phyloP scores from a whole-genome alignment of 2,113 vertebrate species.

The Orcinus orca region DNA sequence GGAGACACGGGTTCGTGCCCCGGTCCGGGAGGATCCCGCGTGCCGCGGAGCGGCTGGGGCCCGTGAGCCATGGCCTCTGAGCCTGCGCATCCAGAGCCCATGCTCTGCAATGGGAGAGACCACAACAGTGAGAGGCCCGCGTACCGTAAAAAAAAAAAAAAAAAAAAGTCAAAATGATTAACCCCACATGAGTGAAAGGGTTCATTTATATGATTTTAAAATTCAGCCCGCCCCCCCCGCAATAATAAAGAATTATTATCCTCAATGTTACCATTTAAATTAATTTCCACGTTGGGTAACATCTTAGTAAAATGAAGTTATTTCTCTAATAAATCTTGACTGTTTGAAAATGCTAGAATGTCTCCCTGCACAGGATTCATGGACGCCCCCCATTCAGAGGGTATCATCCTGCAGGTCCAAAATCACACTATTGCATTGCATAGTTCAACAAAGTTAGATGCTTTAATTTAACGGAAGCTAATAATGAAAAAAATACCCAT shows the following conservation, averaged over 20 bases:
- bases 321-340: neutral
- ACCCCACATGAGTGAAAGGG: neutral
- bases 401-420: neutral
- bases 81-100: too few relatives aligned
- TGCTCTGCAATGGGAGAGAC: too few relatives aligned
- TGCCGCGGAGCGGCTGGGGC: too few relatives aligned
- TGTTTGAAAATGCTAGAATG: neutral
- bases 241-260: neutral
- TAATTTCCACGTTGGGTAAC: neutral
- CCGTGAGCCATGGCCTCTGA: too few relatives aligned
- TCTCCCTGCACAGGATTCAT: neutral
- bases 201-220: neutral
- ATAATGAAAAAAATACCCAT: neutral
- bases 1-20: too few relatives aligned
- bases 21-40: too few relatives aligned
- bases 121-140: too few relatives aligned
- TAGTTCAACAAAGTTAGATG: neutral
- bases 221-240: neutral
- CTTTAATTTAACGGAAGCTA: neutral
- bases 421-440: neutral
- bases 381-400: neutral
- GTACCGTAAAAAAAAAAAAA: fast-evolving
- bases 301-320: neutral
- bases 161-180: neutral
- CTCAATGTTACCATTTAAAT: neutral